Conservation (phyloP, 2,888 invertebrate genomes). For the Lydus trimaculatus region DNA sequence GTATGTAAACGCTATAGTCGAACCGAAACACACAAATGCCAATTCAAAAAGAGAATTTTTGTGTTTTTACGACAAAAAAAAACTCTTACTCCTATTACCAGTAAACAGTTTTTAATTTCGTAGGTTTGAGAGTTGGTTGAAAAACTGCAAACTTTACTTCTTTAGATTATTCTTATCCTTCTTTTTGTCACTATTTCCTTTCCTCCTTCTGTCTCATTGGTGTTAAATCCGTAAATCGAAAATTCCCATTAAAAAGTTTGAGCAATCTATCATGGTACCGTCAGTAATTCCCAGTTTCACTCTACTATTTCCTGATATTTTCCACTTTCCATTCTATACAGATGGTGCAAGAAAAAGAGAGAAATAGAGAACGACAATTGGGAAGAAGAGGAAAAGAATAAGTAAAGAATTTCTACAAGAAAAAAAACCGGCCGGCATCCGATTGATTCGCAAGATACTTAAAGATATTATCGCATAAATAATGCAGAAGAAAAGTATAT, state of each 20-base stretch:
- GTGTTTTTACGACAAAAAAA: no score
- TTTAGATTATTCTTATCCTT: background rate
- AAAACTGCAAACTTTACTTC: background rate
- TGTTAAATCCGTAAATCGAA: conserved; percentile 8
- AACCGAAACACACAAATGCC: no score
- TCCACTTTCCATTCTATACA: background rate
- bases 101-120: background rate
- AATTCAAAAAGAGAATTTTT: no score
- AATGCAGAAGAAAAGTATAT: conserved; percentile 19
- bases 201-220: background rate
- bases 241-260: conserved; percentile 8
- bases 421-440: background rate
- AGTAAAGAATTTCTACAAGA: background rate
- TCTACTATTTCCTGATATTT: conserved; percentile 8
- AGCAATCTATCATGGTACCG: conserved; percentile 8
- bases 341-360: background rate
- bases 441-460: conserved; percentile 26
- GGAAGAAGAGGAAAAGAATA: background rate
- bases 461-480: conserved; percentile 27
- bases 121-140: background rate
- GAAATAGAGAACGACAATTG: background rate
- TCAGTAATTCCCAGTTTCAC: conserved; percentile 7
- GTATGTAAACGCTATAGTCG: background rate
- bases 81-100: background rate
- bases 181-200: background rate